Base-by-base conservation (phyloP, 2,888 invertebrate genomes). In the Yponomeuta malinellus region DNA sequence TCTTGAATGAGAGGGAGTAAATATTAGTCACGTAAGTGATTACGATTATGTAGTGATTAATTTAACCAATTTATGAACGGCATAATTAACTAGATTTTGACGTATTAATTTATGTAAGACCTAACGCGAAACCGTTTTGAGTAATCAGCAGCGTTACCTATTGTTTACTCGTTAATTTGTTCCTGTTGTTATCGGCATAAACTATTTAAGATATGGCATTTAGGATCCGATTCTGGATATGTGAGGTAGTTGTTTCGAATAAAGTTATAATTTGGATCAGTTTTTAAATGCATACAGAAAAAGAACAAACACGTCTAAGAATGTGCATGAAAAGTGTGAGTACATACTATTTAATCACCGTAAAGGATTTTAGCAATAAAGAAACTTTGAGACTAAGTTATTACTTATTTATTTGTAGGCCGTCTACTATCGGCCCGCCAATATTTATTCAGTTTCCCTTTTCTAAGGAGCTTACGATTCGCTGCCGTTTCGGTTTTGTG, bases 381-480 rank as follows among this genome's bases (percentile, higher is more conserved):
- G 8, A 12, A 10, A 65, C 29, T 64, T 29, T 65, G 4, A 65
- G 65, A 1, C 15, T 59, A 15, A 3, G 52, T 15, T 59, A 37
- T n/a, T 37, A 67, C 15, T 33, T 67, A 68, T 68, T 68, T 68
- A 68, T 52, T 68, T 68, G 68, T 68, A 52, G 12, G 2, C 31
- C 29, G 29, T 68, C 31, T 68, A 68, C 52, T 68, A 68, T 68
- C 77, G 72, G 74, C 72, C 72, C 77, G 79, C 76, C 76, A 78
- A 83, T 84, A 86, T 87, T 87, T 86, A 90, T 88, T 88, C 89
- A 90, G 89, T 79, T 83, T 64, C 79, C 84, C 81, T 81, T 78
- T 77, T 43, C 80, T 89, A 89, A 90, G 89, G 78, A 88, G 90
- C 90, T 91, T 90, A 91, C 83, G 83, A 85, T 88, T 86, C 77